A percentile compares a stretch with the other conserved stretches of the same genome.
Conservation (phyloP, 1,140 invertebrate species). For the Trypoxylus dichotomus region DNA sequence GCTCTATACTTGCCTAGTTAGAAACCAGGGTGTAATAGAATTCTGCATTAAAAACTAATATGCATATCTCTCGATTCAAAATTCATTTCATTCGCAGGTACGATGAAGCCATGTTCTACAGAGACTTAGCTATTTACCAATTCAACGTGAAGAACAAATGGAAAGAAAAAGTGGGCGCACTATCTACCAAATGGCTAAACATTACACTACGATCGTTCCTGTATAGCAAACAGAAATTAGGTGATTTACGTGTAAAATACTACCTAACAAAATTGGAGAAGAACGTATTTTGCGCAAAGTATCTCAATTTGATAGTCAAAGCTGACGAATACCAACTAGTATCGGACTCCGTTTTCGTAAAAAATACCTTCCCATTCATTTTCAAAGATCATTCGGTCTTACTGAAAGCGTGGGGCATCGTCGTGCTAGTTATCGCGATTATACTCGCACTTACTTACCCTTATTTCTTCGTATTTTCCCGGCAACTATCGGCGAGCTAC, state of each 20-base stretch:
- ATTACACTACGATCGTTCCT: background rate
- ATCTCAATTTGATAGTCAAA: conserved; percentile 35
- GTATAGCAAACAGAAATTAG: background rate
- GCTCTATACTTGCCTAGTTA: too few relatives aligned
- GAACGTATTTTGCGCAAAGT: conserved; percentile 32
- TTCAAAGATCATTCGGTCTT: conserved; percentile 35
- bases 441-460: conserved; percentile 20
- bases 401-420: conserved; percentile 25
- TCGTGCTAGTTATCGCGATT: background rate
- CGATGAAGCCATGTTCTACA: background rate
- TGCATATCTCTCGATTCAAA: background rate
- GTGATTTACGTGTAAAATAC: background rate
- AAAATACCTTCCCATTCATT: conserved; percentile 33
- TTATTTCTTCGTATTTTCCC: background rate
- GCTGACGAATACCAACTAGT: conserved; percentile 32
- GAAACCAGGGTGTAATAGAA: too few relatives aligned
- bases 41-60: too few relatives aligned
- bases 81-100: background rate
- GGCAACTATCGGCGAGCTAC: background rate
- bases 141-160: background rate
- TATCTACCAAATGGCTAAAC: conserved; percentile 31
- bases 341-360: conserved; percentile 34
- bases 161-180: background rate
- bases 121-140: background rate
- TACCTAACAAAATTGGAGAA: background rate